Evolutionary conservation across 1,140 invertebrate species (phyloP), one percentile per base, ranked within the genome.

Genomic region (Vanessa atalanta): DNA sequence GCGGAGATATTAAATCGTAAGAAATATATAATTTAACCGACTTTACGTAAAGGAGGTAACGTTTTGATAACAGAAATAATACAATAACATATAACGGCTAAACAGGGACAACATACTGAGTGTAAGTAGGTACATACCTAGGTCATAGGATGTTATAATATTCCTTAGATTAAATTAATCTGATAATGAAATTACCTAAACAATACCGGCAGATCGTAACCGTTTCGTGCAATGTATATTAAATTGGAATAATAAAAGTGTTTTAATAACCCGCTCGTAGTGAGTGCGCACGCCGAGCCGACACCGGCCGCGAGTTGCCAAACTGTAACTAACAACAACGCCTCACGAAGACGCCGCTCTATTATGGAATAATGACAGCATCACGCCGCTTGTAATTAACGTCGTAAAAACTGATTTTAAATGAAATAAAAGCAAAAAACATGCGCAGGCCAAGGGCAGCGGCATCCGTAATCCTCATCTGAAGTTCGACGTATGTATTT

Each of bases 21-120:
- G 71, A 73, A 53, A 67, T 67, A 57, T 61, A 57, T 43, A 60
- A 60, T 48, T 61, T 9, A 57, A 13, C 23, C 55, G 11, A 23
- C 55, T 20, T 20, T 5, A 12, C n/a, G 7, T 14, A 50, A n/a
- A 53, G 6, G 15, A n/a, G 15, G n/a, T n/a, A 43, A 43, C 37
- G 37, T 43, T 43, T 8, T 43, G 7, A 43, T 43, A 8, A 43
- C 7, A 43, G 7, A 9, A 0, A 9, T 9, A 11, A 43, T 9
- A 9, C 9, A 43, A 9, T 43, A 9, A 43, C 37, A 43, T 9
- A 6, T 43, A 43, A 4, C 31, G 3, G 31, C 20, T 1, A 20
- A 20, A 20, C 20, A 20, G 20, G 20, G 20, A 20, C 20, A 20
- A 31, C 3, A 2, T 31, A 31, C 26, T 31, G 3, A 31, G n/a